Conservation (phyloP, 2,797 vertebrate genomes). For the Lemur catta region DNA sequence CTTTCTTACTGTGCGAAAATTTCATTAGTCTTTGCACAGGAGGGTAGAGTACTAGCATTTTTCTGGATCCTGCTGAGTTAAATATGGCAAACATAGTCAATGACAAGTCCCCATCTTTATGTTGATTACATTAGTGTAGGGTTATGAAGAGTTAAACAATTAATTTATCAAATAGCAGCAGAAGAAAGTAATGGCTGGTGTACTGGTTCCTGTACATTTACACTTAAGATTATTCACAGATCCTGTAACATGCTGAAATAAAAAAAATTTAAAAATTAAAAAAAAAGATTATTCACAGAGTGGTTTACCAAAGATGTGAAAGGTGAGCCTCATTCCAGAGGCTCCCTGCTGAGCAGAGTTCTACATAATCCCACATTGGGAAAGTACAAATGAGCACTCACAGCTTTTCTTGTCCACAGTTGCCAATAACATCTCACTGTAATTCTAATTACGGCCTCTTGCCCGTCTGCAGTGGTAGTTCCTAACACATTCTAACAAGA, state of each 20-base stretch:
- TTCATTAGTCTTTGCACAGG: background rate
- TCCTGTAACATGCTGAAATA: no score
- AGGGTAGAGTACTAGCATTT: background rate
- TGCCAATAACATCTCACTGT: background rate
- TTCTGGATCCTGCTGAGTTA: background rate
- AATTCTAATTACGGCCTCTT: background rate
- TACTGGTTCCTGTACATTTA: background rate
- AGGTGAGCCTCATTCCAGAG: background rate
- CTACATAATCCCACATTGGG: background rate
- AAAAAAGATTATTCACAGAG: background rate
- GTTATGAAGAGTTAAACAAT: background rate
- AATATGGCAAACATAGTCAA: background rate
- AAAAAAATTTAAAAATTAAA: no score
- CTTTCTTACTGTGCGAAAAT: background rate
- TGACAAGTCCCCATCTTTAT: background rate
- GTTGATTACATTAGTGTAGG: background rate
- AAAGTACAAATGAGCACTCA: background rate
- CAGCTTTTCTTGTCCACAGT: background rate
- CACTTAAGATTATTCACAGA: background rate
- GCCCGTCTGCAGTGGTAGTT: background rate
- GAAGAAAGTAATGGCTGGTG: background rate
- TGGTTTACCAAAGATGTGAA: background rate
- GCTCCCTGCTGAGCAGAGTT: background rate
- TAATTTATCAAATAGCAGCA: background rate
- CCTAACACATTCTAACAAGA: background rate